Conservation (phyloP, 2,113 vertebrate genomes). For the Alethe diademata region DNA sequence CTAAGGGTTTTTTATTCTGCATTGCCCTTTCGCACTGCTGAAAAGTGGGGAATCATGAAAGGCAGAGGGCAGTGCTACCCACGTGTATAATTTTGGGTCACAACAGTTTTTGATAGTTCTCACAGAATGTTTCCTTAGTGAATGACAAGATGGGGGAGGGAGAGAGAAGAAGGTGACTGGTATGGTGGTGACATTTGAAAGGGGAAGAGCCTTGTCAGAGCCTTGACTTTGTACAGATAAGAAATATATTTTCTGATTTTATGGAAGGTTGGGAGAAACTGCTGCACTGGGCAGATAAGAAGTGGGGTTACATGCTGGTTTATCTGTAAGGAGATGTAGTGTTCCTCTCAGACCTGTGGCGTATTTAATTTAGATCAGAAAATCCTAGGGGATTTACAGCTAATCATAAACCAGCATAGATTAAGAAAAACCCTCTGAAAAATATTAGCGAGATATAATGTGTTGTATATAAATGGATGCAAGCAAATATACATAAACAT, state of each 20-base stretch:
- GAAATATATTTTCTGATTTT: constrained; percentile 55
- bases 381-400: constrained; percentile 40
- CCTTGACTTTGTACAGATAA: constrained; percentile 51
- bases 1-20: neutral
- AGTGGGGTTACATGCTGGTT: constrained; percentile 29
- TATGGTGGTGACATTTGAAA: constrained; percentile 53
- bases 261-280: constrained; percentile 10
- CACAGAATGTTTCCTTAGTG: neutral
- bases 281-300: constrained; percentile 61
- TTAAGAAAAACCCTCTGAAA: constrained; percentile 23
- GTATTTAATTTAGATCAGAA: constrained; percentile 58
- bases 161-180: neutral
- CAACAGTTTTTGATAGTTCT: neutral
- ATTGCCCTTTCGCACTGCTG: neutral
- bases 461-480: neutral
- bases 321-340: constrained; percentile 41
- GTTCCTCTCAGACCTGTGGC: constrained; percentile 28
- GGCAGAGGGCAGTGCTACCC: neutral
- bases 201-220: constrained; percentile 35
- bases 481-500: neutral
- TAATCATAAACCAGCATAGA: constrained; percentile 43
- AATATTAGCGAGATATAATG: neutral
- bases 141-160: neutral
- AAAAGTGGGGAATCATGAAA: neutral
- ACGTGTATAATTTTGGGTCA: neutral